Percentiles rank a stretch among this genome's conserved stretches.
Evolutionary conservation across 2,888 invertebrate genomes (phyloP).

Genomic region (Stenchaetothrips biformis): DNA sequence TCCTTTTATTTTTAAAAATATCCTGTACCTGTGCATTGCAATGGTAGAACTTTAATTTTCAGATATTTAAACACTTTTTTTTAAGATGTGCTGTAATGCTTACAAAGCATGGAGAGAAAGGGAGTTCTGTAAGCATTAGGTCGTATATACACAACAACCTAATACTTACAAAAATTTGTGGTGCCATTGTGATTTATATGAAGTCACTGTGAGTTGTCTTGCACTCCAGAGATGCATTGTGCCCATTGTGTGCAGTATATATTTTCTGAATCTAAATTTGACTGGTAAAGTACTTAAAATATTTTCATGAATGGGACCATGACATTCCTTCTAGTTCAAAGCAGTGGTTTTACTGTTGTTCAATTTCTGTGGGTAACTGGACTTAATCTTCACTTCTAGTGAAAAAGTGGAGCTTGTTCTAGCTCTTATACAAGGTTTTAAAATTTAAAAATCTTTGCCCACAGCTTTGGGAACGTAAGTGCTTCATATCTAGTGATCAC

Average conservation of each 20-base stretch:
- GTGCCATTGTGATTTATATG: conserved; percentile 4
- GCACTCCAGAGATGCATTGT: not conserved
- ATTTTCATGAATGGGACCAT: conserved; percentile 4
- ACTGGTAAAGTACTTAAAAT: not conserved
- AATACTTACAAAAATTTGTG: conserved; percentile 13
- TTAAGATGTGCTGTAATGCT: not conserved
- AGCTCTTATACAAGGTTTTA: too few relatives aligned
- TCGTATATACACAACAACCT: not conserved
- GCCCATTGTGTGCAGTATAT: not conserved
- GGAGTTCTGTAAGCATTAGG: not conserved
- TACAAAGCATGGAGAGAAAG: not conserved
- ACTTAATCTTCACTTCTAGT: too few relatives aligned
- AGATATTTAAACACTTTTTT: not conserved
- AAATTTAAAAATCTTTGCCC: not conserved
- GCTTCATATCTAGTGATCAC: not conserved
- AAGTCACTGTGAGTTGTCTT: not conserved
- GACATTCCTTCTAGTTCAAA: not conserved
- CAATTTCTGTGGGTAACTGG: too few relatives aligned
- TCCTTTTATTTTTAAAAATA: not conserved
- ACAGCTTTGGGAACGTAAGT: not conserved
- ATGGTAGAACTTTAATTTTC: not conserved
- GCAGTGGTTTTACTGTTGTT: too few relatives aligned
- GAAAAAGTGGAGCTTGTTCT: too few relatives aligned
- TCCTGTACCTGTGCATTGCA: conserved; percentile 6
- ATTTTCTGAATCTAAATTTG: not conserved